Percentiles rank a stretch among this genome's conserved stretches.
Evolutionary conservation across 1,140 invertebrate genomes (phyloP).

Genomic region (Heliconius hewitsoni): DNA sequence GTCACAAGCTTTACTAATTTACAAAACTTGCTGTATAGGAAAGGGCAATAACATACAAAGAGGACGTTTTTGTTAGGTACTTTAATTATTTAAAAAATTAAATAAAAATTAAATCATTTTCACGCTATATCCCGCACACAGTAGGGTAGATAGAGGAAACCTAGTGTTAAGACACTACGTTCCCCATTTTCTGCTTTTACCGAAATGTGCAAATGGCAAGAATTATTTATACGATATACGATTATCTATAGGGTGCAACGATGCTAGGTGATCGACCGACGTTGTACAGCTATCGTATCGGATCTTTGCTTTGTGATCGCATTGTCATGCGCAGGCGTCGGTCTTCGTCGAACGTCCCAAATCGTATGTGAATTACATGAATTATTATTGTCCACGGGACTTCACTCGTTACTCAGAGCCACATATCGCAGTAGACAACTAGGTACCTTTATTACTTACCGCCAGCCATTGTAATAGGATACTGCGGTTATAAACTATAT

Average conservation of each 20-base stretch:
- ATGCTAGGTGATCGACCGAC: conserved; percentile 64
- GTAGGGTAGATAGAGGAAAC: too few species aligned
- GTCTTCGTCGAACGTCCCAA: conserved; percentile 69
- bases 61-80: conserved; percentile 24
- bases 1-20: conserved; percentile 48
- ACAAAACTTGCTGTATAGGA: conserved; percentile 29
- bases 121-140: too few species aligned
- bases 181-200: too few species aligned
- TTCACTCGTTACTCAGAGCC: conserved; percentile 62
- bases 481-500: conserved; percentile 27
- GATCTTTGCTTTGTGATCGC: conserved; percentile 71
- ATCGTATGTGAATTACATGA: conserved; percentile 66
- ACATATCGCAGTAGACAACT: conserved; percentile 37
- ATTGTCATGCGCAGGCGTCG: conserved; percentile 62
- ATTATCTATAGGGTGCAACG: conserved; percentile 17
- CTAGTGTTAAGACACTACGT: too few species aligned
- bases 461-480: conserved; percentile 36
- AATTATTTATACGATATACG: not conserved
- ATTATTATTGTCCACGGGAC: conserved; percentile 60
- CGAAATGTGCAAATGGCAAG: not conserved
- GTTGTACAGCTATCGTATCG: conserved; percentile 69
- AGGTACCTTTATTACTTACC: conserved; percentile 40
- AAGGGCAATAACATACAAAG: conserved; percentile 43
- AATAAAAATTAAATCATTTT: too few species aligned
- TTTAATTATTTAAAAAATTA: too few species aligned